Conservation (phyloP, 2,888 invertebrate species). For the Eupithecia tripunctaria region DNA sequence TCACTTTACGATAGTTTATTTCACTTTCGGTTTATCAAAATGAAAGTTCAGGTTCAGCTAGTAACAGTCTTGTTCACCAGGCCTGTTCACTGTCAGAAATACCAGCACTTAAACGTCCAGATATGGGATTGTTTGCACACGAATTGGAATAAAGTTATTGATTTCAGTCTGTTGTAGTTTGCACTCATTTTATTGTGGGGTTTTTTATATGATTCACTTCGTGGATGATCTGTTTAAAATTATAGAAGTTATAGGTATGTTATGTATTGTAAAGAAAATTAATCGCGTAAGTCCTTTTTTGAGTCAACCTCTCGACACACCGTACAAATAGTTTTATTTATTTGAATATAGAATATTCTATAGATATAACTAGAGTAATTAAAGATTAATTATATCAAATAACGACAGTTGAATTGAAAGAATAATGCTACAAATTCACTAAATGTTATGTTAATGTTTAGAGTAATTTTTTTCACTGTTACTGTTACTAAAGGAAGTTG, state of each 20-base stretch:
- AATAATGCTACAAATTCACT: neutral
- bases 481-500: too few relatives aligned
- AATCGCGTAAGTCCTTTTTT: neutral
- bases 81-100: slow-evolving; percentile 57
- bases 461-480: too few relatives aligned
- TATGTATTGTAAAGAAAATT: too few relatives aligned
- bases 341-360: neutral
- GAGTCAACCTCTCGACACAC: neutral
- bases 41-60: neutral
- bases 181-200: slow-evolving; percentile 53
- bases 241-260: neutral
- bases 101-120: slow-evolving; percentile 60
- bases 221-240: neutral
- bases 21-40: neutral
- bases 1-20: neutral
- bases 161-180: slow-evolving; percentile 45
- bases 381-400: neutral
- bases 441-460: too few relatives aligned
- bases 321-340: neutral
- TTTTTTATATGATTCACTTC: slow-evolving; percentile 21
- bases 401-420: neutral
- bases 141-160: slow-evolving; percentile 49
- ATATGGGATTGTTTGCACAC: slow-evolving; percentile 56
- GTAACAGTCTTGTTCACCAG: slow-evolving; percentile 5
- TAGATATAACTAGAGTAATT: too few relatives aligned